Base-by-base conservation (phyloP, 2,113 vertebrate genomes). In the Pomatostomus ruficeps region DNA sequence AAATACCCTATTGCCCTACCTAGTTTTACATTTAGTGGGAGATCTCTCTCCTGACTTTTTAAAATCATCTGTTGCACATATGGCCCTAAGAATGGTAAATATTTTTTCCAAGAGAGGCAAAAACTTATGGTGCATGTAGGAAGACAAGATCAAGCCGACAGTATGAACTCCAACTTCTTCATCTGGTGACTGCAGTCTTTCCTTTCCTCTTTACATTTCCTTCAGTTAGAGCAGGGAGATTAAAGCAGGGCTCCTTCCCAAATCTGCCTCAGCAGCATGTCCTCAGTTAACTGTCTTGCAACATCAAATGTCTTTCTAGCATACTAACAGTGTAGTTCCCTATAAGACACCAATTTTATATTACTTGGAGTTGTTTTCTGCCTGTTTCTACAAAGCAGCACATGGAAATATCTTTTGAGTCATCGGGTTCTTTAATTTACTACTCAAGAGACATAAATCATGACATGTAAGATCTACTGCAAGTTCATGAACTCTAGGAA, bases 401-500 rank as follows among this genome's bases (percentile, higher is more conserved):
- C 55, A 84, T 24, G 52, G 79, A 81, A 94, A 80, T 75, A 74
- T 42, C 91, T 90, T 96, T 90, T 66, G 79, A 88, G 82, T 85
- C 79, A 73, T 51, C 0, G 0, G 35, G 72, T 90, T 95, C 81
- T 81, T 91, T 77, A 92, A 89, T 89, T 91, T 95, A 74, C 79
- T 71, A 86, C 66, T 93, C 36, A 58, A 58, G 85, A 74, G 55
- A 61, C 65, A 94, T 96, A 96, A 94, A 95, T 96, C 88, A 93
- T 0, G 6, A 65, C 40, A 55, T 85, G 73, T 42, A 94, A 84
- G 68, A 93, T 86, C 43, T 77, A 92, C 72, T 83, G 29, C 1
- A 6, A 91, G 94, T 96, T 96, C 93, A 93, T 74, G 94, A 96
- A 96, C 95, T 90, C 79, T 12, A 77, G 68, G 82, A 86, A 85